A percentile compares a stretch with the other conserved stretches of the same genome.
phyloP scores from a whole-genome alignment of 2,888 invertebrate genomes.

The Euzetes globulus region DNA sequence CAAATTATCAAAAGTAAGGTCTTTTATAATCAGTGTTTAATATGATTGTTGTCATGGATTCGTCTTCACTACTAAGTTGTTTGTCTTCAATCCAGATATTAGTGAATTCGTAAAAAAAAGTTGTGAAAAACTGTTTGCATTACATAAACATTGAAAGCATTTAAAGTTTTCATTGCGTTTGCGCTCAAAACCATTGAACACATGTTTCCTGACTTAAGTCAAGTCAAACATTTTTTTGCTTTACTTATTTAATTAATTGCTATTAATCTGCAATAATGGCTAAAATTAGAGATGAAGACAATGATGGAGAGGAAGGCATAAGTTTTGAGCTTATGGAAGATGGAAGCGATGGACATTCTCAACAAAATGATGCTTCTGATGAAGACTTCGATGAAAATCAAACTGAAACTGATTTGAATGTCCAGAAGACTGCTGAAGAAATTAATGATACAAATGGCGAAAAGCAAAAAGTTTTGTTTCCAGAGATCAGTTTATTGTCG shows the following conservation, averaged over 20 bases:
- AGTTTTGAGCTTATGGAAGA: constrained; percentile 11
- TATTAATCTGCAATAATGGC: neutral
- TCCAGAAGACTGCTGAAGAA: neutral
- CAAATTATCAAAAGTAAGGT: neutral
- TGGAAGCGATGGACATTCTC: neutral
- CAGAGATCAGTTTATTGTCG: constrained; percentile 33
- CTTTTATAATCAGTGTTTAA: neutral
- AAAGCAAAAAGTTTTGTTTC: constrained; percentile 16
- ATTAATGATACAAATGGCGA: neutral
- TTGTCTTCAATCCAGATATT: neutral
- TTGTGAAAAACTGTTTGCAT: neutral
- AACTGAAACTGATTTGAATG: neutral
- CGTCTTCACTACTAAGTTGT: neutral
- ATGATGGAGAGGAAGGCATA: neutral
- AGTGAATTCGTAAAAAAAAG: neutral
- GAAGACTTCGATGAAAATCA: neutral
- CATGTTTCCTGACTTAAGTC: constrained; percentile 4
- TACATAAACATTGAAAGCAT: neutral
- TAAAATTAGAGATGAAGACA: neutral
- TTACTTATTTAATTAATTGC: neutral
- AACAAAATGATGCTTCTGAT: neutral
- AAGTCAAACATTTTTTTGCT: neutral
- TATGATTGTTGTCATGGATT: constrained; percentile 26
- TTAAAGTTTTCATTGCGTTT: neutral
- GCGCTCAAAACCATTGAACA: constrained; percentile 2